Percentiles rank a stretch among this genome's conserved stretches.
phyloP scores from a whole-genome alignment of 2,113 vertebrate species.

The Lipophrys pholis region DNA sequence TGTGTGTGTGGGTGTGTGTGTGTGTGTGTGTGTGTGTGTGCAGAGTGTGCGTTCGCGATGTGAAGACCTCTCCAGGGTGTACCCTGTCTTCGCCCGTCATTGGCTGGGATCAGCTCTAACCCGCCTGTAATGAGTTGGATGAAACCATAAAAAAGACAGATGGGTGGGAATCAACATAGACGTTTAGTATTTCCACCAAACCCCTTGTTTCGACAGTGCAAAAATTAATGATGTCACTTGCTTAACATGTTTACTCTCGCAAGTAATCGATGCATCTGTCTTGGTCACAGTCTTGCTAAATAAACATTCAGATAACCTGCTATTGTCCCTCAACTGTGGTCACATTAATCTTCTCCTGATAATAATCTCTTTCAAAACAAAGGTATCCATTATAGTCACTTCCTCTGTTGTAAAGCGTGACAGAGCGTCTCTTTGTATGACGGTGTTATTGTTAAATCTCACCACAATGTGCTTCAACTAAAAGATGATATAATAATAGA shows the following conservation, averaged over 20 bases:
- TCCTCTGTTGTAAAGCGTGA: slow-evolving; percentile 3
- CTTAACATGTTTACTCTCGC: neutral
- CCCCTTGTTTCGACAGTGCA: neutral
- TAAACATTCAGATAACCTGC: slow-evolving; percentile 13
- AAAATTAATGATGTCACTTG: neutral
- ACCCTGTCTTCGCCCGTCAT: too few species aligned
- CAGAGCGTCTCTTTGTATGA: slow-evolving; percentile 16
- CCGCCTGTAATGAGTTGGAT: too few species aligned
- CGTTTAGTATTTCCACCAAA: neutral
- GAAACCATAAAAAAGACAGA: too few species aligned
- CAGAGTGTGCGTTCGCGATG: too few species aligned
- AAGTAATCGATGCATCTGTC: neutral
- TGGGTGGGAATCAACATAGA: too few species aligned
- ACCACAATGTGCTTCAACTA: slow-evolving; percentile 57
- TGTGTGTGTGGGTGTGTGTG: too few species aligned
- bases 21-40: too few species aligned
- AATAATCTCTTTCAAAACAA: slow-evolving; percentile 23
- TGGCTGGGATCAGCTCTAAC: too few species aligned
- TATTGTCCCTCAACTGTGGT: slow-evolving; percentile 5
- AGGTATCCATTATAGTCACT: slow-evolving; percentile 16
- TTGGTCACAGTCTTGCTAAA: slow-evolving; percentile 12
- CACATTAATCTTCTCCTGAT: slow-evolving; percentile 37
- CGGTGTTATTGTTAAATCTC: slow-evolving; percentile 52
- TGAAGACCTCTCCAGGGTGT: too few species aligned
- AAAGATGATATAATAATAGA: slow-evolving; percentile 56